Percentiles rank a stretch among this genome's conserved stretches.
phyloP scores from a whole-genome alignment of 2,113 vertebrate genomes.

The Gallinago jamesoni region DNA sequence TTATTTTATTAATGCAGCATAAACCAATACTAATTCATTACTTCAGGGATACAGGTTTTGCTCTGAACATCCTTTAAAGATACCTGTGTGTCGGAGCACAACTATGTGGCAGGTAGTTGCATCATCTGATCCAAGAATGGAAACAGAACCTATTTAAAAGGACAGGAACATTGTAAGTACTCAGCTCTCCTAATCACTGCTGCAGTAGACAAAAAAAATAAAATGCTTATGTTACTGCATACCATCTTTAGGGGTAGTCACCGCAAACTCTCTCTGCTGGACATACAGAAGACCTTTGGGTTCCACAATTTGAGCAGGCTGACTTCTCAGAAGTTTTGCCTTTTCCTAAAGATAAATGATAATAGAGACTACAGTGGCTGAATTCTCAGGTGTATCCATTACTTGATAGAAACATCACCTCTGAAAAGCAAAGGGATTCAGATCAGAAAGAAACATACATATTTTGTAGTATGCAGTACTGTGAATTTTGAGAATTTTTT shows the following conservation, averaged over 20 bases:
- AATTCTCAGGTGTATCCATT: slow-evolving; percentile 43
- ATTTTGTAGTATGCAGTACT: background rate
- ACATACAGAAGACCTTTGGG: slow-evolving; percentile 90
- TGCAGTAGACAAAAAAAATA: background rate
- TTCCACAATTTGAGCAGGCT: slow-evolving; percentile 80
- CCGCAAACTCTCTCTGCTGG: slow-evolving; percentile 94
- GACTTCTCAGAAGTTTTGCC: slow-evolving; percentile 84
- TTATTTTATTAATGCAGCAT: background rate
- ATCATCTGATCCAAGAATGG: slow-evolving; percentile 93
- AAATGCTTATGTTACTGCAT: slow-evolving; percentile 43
- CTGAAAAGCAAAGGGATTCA: slow-evolving; percentile 26
- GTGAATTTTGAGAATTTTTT: background rate
- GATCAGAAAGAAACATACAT: fast-evolving
- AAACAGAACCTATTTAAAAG: slow-evolving; percentile 83
- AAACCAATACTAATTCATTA: background rate
- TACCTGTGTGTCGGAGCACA: slow-evolving; percentile 94
- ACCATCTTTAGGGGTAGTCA: slow-evolving; percentile 91
- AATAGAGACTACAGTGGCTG: slow-evolving; percentile 57
- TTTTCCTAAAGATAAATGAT: slow-evolving; percentile 82
- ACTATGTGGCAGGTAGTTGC: slow-evolving; percentile 97
- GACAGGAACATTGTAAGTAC: slow-evolving; percentile 47
- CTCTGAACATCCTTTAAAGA: background rate
- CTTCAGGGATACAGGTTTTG: background rate
- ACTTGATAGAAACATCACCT: background rate
- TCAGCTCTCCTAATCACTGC: background rate